Conservation (phyloP, 2,888 invertebrate species). For the Linhomoeus sp. region DNA sequence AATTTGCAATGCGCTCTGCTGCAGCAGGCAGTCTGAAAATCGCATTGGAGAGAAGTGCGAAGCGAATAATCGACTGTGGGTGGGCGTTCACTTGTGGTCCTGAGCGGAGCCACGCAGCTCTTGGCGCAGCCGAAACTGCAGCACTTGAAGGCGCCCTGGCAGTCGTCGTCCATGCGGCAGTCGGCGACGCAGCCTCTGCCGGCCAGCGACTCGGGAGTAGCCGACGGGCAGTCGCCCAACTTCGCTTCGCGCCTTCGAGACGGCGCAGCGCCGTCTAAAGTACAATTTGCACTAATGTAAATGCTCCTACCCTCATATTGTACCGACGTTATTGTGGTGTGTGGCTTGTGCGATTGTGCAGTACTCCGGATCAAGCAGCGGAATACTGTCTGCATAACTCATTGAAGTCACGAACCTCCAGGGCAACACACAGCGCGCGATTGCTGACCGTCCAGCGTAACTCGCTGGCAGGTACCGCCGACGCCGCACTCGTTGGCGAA, state of each 20-base stretch:
- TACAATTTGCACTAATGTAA: too few relatives aligned
- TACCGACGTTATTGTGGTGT: too few relatives aligned
- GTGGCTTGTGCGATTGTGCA: too few relatives aligned
- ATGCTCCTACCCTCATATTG: too few relatives aligned
- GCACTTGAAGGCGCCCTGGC: neutral
- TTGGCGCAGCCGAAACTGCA: neutral
- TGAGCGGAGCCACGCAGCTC: neutral
- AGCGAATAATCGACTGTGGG: neutral
- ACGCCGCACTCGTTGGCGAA: slow-evolving; percentile 4
- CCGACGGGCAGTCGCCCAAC: neutral
- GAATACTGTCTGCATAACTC: too few relatives aligned
- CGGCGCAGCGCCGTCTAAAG: too few relatives aligned
- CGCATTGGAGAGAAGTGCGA: neutral
- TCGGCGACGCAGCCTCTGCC: neutral
- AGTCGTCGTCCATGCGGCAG: neutral
- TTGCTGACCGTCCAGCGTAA: too few relatives aligned
- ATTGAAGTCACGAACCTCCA: too few relatives aligned
- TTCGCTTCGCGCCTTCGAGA: too few relatives aligned
- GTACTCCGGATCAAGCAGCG: too few relatives aligned
- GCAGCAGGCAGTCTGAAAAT: neutral
- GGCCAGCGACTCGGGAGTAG: neutral
- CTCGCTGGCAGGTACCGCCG: neutral
- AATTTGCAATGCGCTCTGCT: too few relatives aligned
- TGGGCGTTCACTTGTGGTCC: neutral
- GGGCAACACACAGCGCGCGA: too few relatives aligned